Evolutionary conservation across 2,113 vertebrate species (phyloP).

Genomic region (Austrofundulus limnaeus): DNA sequence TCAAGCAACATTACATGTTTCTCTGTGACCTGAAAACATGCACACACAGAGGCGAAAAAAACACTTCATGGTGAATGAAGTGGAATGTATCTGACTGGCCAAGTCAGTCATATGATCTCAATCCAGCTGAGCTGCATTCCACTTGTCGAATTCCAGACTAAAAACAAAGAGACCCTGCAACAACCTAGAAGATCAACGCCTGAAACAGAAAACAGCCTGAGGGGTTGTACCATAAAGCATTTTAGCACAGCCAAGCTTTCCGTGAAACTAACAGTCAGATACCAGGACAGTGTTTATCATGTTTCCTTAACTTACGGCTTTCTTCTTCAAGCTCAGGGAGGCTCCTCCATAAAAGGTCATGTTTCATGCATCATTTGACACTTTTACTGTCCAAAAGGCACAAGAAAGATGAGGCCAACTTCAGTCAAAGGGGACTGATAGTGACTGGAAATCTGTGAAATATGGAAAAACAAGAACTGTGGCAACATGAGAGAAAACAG

Average conservation of each 20-base stretch:
- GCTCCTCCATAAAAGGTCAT: background rate
- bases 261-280: background rate
- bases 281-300: background rate
- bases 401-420: background rate
- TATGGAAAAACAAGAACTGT: background rate
- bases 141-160: background rate
- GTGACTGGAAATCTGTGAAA: background rate
- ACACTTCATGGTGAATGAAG: background rate
- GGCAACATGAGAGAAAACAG: background rate
- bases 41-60: background rate
- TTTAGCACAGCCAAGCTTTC: background rate
- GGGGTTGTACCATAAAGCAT: background rate
- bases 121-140: conserved; percentile 7
- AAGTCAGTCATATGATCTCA: background rate
- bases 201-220: background rate
- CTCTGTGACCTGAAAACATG: background rate
- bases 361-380: background rate
- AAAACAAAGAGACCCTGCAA: background rate
- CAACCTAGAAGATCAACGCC: background rate
- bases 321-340: background rate
- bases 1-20: background rate
- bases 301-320: background rate
- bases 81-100: background rate
- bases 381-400: background rate
- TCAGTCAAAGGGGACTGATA: background rate